Conservation (phyloP, 2,113 vertebrate species). For the Eptesicus fuscus region DNA sequence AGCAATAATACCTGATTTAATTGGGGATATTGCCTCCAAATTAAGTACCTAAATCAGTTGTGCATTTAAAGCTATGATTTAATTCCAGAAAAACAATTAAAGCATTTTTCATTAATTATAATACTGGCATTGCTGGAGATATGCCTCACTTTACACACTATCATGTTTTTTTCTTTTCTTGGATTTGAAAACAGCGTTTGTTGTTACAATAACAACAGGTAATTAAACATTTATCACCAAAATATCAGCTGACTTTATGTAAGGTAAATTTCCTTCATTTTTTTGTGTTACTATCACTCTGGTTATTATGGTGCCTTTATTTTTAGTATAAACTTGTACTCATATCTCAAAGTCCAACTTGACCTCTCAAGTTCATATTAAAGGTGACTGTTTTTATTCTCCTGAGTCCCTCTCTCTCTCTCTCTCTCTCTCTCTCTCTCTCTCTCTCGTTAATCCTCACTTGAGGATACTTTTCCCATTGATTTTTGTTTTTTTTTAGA, state of each 20-base stretch:
- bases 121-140: not conserved
- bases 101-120: not conserved
- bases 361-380: slow-evolving; percentile 51
- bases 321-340: slow-evolving; percentile 63
- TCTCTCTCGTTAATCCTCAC: too few relatives aligned
- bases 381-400: slow-evolving; percentile 46
- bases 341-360: slow-evolving; percentile 20
- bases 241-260: slow-evolving; percentile 52
- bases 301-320: slow-evolving; percentile 20
- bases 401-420: not conserved
- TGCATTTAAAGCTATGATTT: not conserved
- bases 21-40: not conserved
- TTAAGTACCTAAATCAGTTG: not conserved
- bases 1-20: not conserved
- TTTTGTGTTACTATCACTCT: not conserved
- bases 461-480: too few relatives aligned
- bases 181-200: slow-evolving; percentile 38
- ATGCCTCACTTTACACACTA: not conserved
- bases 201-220: slow-evolving; percentile 42
- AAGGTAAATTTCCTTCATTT: slow-evolving; percentile 14
- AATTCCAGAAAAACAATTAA: not conserved
- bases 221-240: slow-evolving; percentile 24
- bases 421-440: too few relatives aligned
- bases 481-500: too few relatives aligned
- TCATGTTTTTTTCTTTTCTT: not conserved